phyloP scores from a whole-genome alignment of 2,113 vertebrate species.

The Pachyramphus minor region DNA sequence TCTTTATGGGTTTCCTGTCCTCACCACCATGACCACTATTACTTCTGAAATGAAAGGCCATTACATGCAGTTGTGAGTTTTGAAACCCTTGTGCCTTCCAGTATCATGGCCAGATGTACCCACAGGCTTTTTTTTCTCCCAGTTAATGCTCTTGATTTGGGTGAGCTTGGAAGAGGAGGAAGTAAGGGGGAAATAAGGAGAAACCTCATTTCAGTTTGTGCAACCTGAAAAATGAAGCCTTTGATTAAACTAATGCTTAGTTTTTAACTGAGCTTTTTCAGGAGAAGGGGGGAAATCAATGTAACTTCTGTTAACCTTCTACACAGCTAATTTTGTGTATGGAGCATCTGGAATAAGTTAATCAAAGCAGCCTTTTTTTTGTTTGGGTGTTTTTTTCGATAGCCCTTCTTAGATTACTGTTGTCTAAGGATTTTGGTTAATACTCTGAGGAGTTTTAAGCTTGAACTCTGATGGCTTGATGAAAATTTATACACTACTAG shows the following conservation, averaged over 20 bases:
- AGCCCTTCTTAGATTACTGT: not conserved
- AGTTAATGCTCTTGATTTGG: not conserved
- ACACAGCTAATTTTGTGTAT: not conserved
- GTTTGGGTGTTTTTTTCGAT: fast-evolving
- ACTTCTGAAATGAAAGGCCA: not conserved
- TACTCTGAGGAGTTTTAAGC: not conserved
- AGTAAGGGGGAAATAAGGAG: not conserved
- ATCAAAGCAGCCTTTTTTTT: not conserved
- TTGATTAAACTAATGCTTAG: not conserved
- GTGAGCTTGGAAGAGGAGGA: not conserved
- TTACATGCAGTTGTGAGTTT: not conserved
- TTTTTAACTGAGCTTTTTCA: not conserved
- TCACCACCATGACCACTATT: not conserved
- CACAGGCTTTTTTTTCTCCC: not conserved
- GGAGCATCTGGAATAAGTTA: not conserved
- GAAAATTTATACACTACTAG: not conserved
- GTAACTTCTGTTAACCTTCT: not conserved
- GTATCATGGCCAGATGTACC: not conserved
- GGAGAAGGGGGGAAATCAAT: not conserved
- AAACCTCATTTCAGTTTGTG: not conserved
- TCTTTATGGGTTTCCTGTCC: not conserved
- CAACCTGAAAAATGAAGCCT: not conserved
- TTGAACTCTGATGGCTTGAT: not conserved
- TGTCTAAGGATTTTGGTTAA: not conserved
- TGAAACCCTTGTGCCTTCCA: not conserved